Percentiles rank a stretch among this genome's conserved stretches.
phyloP scores from a whole-genome alignment of 2,888 invertebrate genomes.

The Dromius quadrimaculatus region DNA sequence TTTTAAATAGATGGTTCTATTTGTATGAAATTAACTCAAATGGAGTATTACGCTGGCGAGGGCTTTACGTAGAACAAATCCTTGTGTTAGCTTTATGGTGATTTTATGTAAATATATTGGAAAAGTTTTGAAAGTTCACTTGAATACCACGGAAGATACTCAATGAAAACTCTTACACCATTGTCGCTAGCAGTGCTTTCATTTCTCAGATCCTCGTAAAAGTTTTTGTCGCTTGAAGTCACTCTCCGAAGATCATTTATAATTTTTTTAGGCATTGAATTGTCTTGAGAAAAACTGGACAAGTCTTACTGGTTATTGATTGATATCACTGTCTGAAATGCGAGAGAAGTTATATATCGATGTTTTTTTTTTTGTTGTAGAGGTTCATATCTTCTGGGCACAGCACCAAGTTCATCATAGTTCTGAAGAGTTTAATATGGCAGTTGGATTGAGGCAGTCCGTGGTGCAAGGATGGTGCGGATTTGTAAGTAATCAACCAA shows the following conservation, averaged over 20 bases:
- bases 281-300: slow-evolving; percentile 14
- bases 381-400: slow-evolving; percentile 88
- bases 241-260: slow-evolving; percentile 8
- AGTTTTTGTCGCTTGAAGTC: slow-evolving; percentile 8
- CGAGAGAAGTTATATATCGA: slow-evolving; percentile 1
- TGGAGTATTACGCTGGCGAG: slow-evolving; percentile 3
- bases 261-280: slow-evolving; percentile 18
- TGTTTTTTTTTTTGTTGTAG: slow-evolving; percentile 67
- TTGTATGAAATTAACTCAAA: too few species aligned
- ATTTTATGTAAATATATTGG: slow-evolving; percentile 46
- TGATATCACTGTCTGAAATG: too few species aligned
- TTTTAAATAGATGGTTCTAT: too few species aligned
- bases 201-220: background rate
- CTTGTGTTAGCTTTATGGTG: slow-evolving; percentile 29
- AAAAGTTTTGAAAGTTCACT: slow-evolving; percentile 37
- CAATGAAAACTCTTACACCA: background rate
- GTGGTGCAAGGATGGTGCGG: slow-evolving; percentile 84
- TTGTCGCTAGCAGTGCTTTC: background rate
- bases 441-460: slow-evolving; percentile 86
- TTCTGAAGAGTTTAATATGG: slow-evolving; percentile 89
- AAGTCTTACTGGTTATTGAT: too few species aligned
- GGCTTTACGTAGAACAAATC: slow-evolving; percentile 21
- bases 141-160: background rate
- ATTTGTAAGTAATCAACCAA: slow-evolving; percentile 80
- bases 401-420: slow-evolving; percentile 93